phyloP scores from a whole-genome alignment of 2,113 vertebrate species.

The Collichthys lucidus region DNA sequence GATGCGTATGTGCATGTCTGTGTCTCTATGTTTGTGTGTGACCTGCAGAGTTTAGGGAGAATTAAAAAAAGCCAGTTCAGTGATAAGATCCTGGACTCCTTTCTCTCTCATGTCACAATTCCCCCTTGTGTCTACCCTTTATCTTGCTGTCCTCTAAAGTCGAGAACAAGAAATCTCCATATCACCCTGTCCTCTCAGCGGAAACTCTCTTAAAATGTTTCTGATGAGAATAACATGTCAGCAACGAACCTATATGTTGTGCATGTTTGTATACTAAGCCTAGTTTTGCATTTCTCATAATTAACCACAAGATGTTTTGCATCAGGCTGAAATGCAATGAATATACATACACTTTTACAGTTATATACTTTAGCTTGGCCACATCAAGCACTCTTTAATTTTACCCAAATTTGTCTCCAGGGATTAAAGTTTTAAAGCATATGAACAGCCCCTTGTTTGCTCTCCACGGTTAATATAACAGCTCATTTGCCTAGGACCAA shows the following conservation, averaged over 20 bases:
- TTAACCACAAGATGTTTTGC: constrained; percentile 32
- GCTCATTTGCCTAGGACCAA: constrained; percentile 30
- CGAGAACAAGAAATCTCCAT: background rate
- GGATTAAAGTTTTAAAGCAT: constrained; percentile 19
- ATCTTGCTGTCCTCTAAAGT: constrained; percentile 16
- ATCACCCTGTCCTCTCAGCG: constrained; percentile 35
- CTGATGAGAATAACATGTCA: constrained; percentile 35
- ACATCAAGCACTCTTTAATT: constrained; percentile 39
- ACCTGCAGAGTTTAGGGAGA: constrained; percentile 7
- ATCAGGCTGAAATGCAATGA: constrained; percentile 20
- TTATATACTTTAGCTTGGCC: constrained; percentile 28
- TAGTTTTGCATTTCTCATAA: constrained; percentile 29
- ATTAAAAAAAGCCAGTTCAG: constrained; percentile 14
- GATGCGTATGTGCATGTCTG: constrained; percentile 39
- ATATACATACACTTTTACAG: constrained; percentile 4
- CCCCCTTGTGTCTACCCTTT: constrained; percentile 40
- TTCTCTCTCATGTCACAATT: constrained; percentile 26
- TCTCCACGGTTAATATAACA: constrained; percentile 25
- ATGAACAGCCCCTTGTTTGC: constrained; percentile 2
- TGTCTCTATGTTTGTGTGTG: constrained; percentile 59
- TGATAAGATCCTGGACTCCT: constrained; percentile 25
- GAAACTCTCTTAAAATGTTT: constrained; percentile 44
- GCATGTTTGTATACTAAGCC: constrained; percentile 33
- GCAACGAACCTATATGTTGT: constrained; percentile 32
- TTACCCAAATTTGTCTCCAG: background rate